Conservation (phyloP, 2,888 invertebrate genomes). For the Lasioglossum malachurum region DNA sequence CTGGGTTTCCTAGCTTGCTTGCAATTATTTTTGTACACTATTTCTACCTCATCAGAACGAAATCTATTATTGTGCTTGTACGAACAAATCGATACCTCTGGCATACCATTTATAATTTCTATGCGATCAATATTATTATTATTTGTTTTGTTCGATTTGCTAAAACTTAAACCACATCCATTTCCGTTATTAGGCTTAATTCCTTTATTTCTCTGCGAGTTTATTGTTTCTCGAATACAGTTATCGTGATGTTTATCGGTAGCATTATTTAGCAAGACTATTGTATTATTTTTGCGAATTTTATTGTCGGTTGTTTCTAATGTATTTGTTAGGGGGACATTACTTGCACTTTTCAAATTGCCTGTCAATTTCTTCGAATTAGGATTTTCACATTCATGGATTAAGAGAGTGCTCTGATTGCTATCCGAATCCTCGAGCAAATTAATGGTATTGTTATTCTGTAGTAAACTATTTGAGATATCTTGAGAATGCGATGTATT, state of each 20-base stretch:
- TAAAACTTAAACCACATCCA: neutral
- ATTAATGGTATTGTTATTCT: neutral
- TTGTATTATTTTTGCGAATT: neutral
- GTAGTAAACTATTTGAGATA: neutral
- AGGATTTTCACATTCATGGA: conserved; percentile 54
- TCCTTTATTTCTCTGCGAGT: neutral
- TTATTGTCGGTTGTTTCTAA: neutral
- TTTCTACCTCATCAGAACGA: neutral
- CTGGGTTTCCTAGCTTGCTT: neutral
- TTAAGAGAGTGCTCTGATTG: conserved; percentile 69
- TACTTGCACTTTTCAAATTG: neutral
- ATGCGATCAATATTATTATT: neutral
- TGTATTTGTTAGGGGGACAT: neutral
- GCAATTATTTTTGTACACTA: neutral
- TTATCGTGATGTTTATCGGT: neutral
- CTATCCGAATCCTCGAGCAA: conserved; percentile 56
- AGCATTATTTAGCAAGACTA: neutral
- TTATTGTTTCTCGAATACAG: neutral
- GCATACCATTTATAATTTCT: neutral
- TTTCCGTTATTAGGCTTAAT: neutral
- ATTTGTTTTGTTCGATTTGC: neutral
- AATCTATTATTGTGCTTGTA: too few relatives aligned
- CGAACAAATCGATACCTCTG: neutral
- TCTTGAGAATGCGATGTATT: neutral
- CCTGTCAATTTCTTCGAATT: neutral